Evolutionary conservation across 2,797 vertebrate genomes (phyloP), one percentile per base, ranked within the genome.

Genomic region (Spea hammondii): DNA sequence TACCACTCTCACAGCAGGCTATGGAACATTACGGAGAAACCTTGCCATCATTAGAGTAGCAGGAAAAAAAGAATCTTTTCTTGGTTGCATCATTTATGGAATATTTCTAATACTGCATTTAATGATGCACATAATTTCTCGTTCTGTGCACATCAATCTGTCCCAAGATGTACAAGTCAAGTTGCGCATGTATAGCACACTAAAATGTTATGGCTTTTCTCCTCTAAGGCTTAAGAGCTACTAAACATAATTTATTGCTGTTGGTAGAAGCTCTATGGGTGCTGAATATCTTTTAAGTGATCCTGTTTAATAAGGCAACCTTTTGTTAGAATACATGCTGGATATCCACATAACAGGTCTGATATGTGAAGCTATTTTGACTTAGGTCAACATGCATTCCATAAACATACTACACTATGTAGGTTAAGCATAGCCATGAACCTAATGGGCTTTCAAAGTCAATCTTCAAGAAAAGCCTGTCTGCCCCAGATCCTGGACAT

Each of bases 1-100:
- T 83, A 84, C 69, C 85, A 77, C 79, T 89, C 76, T 83, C 86
- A 0, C 90, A 90, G 90, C 86, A 86, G 88, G 87, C 7, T 0
- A 11, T 83, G n/a, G 70, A 86, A 83, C 83, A 83, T 85, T 86
- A 86, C 84, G 84, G 86, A 87, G 79, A 65, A 85, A 88, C 54
- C 68, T 88, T 86, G 80, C 83, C 83, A 84, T 86, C 84, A 88
- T 82, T 47, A 72, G 77, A 55, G 84, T 85, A 50, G 77, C 74
- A 85, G 48, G 65, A 84, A 80, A 88, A 50, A 84, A 32, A 83
- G 32, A 32, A 71, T 86, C 79, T 85, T 83, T 81, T 84, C 85
- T 67, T 72, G 65, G 72, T 84, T 72, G 82, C 32, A 88, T 88
- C 82, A 87, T 88, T 90, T 84, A 89, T 86, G 76, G 5, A 64